Percentiles rank a stretch among this genome's conserved stretches.
These are phyloP conservation scores for Odontocerum albicorne DNA, from an alignment of 2,888 invertebrate species.

Conservation along the genomic window DNA sequence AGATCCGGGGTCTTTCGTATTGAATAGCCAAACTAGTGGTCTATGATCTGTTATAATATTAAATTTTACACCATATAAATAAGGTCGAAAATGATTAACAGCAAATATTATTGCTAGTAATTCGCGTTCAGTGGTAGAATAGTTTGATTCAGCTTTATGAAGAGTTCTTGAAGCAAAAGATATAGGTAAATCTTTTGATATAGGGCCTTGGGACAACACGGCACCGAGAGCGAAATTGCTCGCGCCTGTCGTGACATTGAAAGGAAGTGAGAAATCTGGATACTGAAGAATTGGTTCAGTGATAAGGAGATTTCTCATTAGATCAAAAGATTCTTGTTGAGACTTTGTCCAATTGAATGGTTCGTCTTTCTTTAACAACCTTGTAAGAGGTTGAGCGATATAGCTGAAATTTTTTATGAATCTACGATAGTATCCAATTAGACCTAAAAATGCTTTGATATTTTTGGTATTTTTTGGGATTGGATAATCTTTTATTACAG, in stretches of 20 bases:
- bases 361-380: conserved; percentile 32
- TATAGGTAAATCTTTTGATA: conserved; percentile 13
- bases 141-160: conserved; percentile 15
- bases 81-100: conserved; percentile 39
- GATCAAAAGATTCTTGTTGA: conserved; percentile 14
- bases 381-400: conserved; percentile 34
- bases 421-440: conserved; percentile 39
- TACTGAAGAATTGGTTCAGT: conserved; percentile 11
- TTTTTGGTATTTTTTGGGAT: conserved; percentile 33
- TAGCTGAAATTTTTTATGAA: conserved; percentile 37
- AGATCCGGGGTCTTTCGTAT: conserved; percentile 39
- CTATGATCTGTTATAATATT: conserved; percentile 39
- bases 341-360: conserved; percentile 19
- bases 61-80: conserved; percentile 41
- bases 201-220: conserved; percentile 7
- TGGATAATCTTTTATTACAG: conserved; percentile 34
- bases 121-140: conserved; percentile 15
- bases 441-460: conserved; percentile 39
- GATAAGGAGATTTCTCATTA: conserved; percentile 2
- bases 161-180: conserved; percentile 11
- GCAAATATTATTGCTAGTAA: conserved; percentile 35
- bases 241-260: conserved; percentile 11
- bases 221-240: conserved; percentile 14
- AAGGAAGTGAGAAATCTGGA: conserved; percentile 6
- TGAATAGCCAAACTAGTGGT: conserved; percentile 38